Base-by-base conservation (phyloP, 2,888 invertebrate species). In the Acrobasis consociella region DNA sequence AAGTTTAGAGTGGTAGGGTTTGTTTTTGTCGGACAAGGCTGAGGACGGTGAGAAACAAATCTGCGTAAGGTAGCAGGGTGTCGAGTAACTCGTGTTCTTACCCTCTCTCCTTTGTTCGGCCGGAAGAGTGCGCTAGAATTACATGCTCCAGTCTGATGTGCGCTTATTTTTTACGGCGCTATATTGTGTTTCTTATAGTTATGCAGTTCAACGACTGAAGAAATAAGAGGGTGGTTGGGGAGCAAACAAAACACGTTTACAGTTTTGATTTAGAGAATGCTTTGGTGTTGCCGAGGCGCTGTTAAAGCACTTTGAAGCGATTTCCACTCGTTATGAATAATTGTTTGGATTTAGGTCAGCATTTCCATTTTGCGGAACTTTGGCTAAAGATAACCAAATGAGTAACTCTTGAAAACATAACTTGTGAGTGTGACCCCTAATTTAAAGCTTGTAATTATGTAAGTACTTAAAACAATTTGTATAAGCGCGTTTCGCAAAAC, bases 81-180 rank as follows among this genome's bases (percentile, higher is more conserved):
- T 92, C 91, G 91, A 90, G 91, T 92, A 91, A 92, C 91, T 91
- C 92, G 91, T 91, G 92, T 92, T 90, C 91, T 91, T 91, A 90
- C 91, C 91, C 92, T 91, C 91, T 87, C 90, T 89, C 87, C 87
- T 91, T 92, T 92, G 92, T 92, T 89, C 88, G 86, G 86, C 87
- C 92, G 92, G 92, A 92, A 92, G 92, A 91, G 91, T 89, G 87
- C 89, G 91, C 92, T 92, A 92, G 91, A 92, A 92, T 92, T 92
- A 92, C 92, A 92, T 90, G 91, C 91, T 91, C 86, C 82, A 91
- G 85, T 87, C 90, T 92, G 91, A 92, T 92, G 91, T 86, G 89
- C 90, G 92, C 92, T 91, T 92, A 92, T 91, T 92, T 92, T 91
- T 92, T 91, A 91, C 89, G 85, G 83, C 80, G 86, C 83, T 87